Percentiles rank a stretch among this genome's conserved stretches.
These are phyloP conservation scores for Aramus guarauna DNA, from an alignment of 2,113 vertebrate species.

Conservation along the genomic window DNA sequence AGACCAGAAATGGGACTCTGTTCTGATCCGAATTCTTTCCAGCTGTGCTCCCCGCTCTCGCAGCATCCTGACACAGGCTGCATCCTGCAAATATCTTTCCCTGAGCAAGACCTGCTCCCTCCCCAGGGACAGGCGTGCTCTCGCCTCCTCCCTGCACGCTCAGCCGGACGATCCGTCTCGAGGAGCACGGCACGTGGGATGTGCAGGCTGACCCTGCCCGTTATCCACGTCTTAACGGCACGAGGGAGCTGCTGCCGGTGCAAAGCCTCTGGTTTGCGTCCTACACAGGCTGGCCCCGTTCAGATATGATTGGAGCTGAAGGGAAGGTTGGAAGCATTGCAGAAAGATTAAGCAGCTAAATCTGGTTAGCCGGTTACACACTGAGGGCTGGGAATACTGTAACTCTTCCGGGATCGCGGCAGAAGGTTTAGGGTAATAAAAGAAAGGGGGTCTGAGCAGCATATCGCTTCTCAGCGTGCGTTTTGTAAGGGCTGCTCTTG, in stretches of 20 bases:
- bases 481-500: neutral
- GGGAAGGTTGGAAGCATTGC: neutral
- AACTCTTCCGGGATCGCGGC: neutral
- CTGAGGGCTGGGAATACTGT: rapidly evolving
- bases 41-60: rapidly evolving
- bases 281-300: neutral
- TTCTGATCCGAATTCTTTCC: neutral
- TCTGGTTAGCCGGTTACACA: neutral
- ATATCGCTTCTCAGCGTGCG: rapidly evolving
- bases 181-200: neutral
- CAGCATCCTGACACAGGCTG: neutral
- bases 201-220: neutral
- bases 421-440: neutral
- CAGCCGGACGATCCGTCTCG: rapidly evolving
- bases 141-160: neutral
- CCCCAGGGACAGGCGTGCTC: no score
- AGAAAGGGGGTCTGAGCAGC: neutral
- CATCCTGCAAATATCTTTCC: neutral
- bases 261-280: neutral
- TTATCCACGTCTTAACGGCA: rapidly evolving
- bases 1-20: neutral
- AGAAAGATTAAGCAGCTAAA: neutral
- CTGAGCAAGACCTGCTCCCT: neutral
- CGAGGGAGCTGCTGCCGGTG: rapidly evolving
- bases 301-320: neutral